Evolutionary conservation across 2,113 vertebrate genomes (phyloP), one percentile per base, ranked within the genome.

Genomic region (Edolisoma coerulescens): DNA sequence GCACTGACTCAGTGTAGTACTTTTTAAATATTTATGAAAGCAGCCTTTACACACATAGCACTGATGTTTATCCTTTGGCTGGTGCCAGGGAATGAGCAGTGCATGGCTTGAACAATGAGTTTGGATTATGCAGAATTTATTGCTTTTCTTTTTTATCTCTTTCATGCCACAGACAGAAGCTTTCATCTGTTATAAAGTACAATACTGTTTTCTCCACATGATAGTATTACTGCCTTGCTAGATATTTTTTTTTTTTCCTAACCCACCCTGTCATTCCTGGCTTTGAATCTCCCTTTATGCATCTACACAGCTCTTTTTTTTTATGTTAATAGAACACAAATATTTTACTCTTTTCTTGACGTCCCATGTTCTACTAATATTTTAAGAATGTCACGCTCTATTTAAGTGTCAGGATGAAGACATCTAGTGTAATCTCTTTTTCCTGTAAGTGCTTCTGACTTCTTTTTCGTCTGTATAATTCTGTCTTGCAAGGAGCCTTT

Each of bases 351-450:
- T 39, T 83, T 96, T 56, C 73, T 59, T 83, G 89, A 69, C 1
- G 14, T 65, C 41, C 27, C 64, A 9, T 59, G 63, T 42, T 91
- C 69, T 70, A 54, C 74, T 88, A 49, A 82, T 33, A 96, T 77
- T 96, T 50, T 93, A 90, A 94, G 61, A 77, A 64, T 80, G 75
- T 45, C 83, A 91, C 5, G 18, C 50, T 77, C 71, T 52, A 77
- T 96, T 94, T 93, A 88, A 85, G 41, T 91, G 89, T 86, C 94
- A 93, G 52, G 56, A 91, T 92, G 83, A 97, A 97, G 93, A 91
- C 68, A 94, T 93, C 82, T n/a, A 24, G 23, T 37, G 54, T 94
- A 97, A 90, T 91, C 90, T 95, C 75, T 60, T 84, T 77, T 91
- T 80, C 45, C 78, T 83, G 16, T 78, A 82, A 91, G 93, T 80